These are phyloP conservation scores for Acrobasis suavella DNA, from an alignment of 2,888 invertebrate genomes.

Conservation along the genomic window DNA sequence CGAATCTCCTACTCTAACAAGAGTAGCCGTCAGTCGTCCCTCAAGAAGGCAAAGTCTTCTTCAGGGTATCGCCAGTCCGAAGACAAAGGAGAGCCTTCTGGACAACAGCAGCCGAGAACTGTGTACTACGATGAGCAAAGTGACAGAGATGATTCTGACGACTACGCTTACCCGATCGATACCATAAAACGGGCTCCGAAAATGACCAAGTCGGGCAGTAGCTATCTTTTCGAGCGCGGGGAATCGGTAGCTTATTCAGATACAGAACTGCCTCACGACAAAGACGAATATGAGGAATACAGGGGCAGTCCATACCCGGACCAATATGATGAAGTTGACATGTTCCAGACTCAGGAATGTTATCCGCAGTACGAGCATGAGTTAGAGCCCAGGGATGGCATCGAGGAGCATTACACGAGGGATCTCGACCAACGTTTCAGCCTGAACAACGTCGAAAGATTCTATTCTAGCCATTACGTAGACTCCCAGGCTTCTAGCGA, in stretches of 20 bases:
- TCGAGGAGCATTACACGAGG: conserved; percentile 59
- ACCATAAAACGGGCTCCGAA: conserved; percentile 79
- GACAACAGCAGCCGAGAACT: conserved; percentile 54
- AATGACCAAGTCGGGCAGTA: conserved; percentile 65
- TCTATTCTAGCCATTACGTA: conserved; percentile 78
- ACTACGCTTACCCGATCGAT: conserved; percentile 77
- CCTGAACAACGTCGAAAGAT: conserved; percentile 74
- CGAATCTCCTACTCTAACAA: conserved; percentile 72
- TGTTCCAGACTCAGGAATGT: conserved; percentile 76
- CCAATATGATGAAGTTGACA: conserved; percentile 67
- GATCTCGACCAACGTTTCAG: conserved; percentile 76
- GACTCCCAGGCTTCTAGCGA: conserved; percentile 85
- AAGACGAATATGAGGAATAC: conserved; percentile 73
- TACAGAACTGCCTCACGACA: conserved; percentile 67
- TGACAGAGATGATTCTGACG: conserved; percentile 76
- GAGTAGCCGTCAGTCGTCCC: conserved; percentile 74
- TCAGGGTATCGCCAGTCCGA: conserved; percentile 64
- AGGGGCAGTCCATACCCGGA: conserved; percentile 76
- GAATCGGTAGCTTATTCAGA: conserved; percentile 75
- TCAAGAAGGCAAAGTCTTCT: conserved; percentile 68
- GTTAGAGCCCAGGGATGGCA: conserved; percentile 46
- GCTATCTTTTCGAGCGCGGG: conserved; percentile 69
- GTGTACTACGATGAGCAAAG: conserved; percentile 71
- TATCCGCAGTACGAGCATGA: conserved; percentile 74
- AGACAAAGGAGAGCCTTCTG: conserved; percentile 66